A percentile compares a stretch with the other conserved stretches of the same genome.
phyloP scores from a whole-genome alignment of 2,888 invertebrate species.

The Sussaba pulchella region DNA sequence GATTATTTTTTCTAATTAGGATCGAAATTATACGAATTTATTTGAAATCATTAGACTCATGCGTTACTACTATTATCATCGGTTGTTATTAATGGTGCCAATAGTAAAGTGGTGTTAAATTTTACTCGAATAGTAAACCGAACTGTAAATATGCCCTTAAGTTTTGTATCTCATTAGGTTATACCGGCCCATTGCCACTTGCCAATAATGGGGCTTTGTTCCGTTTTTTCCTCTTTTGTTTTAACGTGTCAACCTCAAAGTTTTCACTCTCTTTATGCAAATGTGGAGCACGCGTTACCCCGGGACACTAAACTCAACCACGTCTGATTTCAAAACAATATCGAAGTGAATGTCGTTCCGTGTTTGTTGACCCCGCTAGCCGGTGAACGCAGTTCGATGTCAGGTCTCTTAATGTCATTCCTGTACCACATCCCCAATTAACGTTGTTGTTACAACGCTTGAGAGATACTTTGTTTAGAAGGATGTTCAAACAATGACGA shows the following conservation, averaged over 20 bases:
- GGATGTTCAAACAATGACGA: too few species aligned
- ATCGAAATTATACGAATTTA: too few species aligned
- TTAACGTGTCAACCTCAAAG: slow-evolving; percentile 18
- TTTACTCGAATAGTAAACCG: neutral
- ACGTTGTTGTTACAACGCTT: too few species aligned
- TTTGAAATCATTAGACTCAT: too few species aligned
- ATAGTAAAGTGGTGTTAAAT: too few species aligned
- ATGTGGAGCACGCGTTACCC: slow-evolving; percentile 35
- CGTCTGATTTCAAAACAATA: slow-evolving; percentile 58
- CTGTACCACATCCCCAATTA: neutral
- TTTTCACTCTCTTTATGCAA: slow-evolving; percentile 20
- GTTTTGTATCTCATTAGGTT: slow-evolving; percentile 1
- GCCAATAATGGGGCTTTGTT: slow-evolving; percentile 16
- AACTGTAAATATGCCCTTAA: slow-evolving; percentile 27
- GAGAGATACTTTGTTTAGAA: too few species aligned
- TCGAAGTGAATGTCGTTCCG: slow-evolving; percentile 39
- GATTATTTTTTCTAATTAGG: neutral
- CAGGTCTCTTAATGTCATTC: slow-evolving; percentile 35
- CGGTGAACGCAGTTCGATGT: slow-evolving; percentile 50
- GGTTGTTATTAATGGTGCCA: too few species aligned
- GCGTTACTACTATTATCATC: too few species aligned
- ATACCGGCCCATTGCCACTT: slow-evolving; percentile 25
- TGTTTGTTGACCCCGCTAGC: slow-evolving; percentile 39
- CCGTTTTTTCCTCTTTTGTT: slow-evolving; percentile 22
- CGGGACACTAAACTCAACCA: slow-evolving; percentile 45